These are phyloP conservation scores for Cremastobaeus sp. DNA, from an alignment of 2,888 invertebrate genomes.

Conservation along the genomic window DNA sequence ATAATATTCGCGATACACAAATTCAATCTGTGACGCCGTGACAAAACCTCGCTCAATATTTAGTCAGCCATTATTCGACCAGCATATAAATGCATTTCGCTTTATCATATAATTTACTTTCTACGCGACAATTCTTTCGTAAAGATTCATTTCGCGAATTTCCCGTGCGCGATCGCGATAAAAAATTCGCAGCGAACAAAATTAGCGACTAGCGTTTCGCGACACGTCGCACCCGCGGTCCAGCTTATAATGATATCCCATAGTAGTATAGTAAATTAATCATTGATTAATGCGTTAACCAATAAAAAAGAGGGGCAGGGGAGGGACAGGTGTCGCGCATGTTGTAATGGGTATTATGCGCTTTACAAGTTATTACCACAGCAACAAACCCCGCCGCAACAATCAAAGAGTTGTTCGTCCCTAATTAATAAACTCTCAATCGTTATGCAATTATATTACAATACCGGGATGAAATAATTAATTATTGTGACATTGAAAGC, in stretches of 20 bases:
- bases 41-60: constrained; percentile 36
- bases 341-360: no score
- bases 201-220: no score
- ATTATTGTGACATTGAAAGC: not conserved
- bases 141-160: constrained; percentile 11
- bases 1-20: constrained; percentile 16
- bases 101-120: constrained; percentile 27
- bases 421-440: constrained; percentile 8
- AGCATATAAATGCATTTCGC: constrained; percentile 14
- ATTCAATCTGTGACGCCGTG: constrained; percentile 14
- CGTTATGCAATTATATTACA: constrained; percentile 12
- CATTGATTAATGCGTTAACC: no score
- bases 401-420: constrained; percentile 4
- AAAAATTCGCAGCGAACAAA: no score
- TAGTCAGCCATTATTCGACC: constrained; percentile 28
- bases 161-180: not conserved
- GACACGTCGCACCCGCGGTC: no score
- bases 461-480: not conserved
- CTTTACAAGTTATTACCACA: constrained; percentile 15
- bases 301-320: no score
- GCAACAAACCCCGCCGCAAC: constrained; percentile 8
- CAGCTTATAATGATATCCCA: no score
- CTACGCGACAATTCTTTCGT: constrained; percentile 9
- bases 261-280: no score
- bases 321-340: no score